Evolutionary conservation across 2,888 invertebrate species (phyloP).

Genomic region (Diploptera punctata): DNA sequence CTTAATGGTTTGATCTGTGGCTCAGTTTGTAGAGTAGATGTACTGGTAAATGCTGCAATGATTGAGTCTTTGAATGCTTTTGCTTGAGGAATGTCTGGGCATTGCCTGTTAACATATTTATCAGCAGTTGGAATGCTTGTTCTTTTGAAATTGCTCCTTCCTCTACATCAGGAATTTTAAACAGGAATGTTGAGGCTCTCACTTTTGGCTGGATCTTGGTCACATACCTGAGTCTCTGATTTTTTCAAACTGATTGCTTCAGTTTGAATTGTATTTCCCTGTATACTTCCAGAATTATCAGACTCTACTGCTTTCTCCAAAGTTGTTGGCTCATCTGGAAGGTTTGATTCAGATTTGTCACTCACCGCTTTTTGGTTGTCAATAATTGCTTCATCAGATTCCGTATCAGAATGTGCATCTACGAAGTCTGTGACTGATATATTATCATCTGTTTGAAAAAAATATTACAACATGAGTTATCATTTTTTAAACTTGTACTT

Average conservation of each 20-base stretch:
- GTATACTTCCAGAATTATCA: conserved; percentile 7
- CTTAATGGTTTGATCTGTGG: not conserved
- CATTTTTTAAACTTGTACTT: not conserved
- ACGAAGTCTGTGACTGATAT: conserved; percentile 42
- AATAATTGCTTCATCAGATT: conserved; percentile 20
- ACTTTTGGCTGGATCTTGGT: not conserved
- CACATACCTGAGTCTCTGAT: conserved; percentile 19
- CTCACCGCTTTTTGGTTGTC: conserved; percentile 43
- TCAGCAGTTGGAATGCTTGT: conserved; percentile 31
- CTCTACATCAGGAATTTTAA: not conserved
- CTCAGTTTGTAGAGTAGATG: not conserved
- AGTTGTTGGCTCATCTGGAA: conserved; percentile 19
- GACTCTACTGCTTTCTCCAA: conserved; percentile 7
- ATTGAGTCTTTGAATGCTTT: conserved; percentile 24
- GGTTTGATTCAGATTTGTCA: conserved; percentile 38
- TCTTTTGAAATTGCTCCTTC: conserved; percentile 22
- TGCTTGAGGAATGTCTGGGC: conserved; percentile 30
- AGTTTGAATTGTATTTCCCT: not conserved
- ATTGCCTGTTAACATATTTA: conserved; percentile 24
- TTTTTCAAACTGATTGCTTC: not conserved
- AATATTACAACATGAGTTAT: not conserved
- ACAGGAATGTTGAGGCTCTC: conserved; percentile 23
- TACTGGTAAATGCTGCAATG: conserved; percentile 7
- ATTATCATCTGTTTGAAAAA: conserved; percentile 40
- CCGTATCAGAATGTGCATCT: conserved; percentile 42